Evolutionary conservation across 2,113 vertebrate genomes (phyloP), one percentile per base, ranked within the genome.

Genomic region (Cnemophilus loriae): DNA sequence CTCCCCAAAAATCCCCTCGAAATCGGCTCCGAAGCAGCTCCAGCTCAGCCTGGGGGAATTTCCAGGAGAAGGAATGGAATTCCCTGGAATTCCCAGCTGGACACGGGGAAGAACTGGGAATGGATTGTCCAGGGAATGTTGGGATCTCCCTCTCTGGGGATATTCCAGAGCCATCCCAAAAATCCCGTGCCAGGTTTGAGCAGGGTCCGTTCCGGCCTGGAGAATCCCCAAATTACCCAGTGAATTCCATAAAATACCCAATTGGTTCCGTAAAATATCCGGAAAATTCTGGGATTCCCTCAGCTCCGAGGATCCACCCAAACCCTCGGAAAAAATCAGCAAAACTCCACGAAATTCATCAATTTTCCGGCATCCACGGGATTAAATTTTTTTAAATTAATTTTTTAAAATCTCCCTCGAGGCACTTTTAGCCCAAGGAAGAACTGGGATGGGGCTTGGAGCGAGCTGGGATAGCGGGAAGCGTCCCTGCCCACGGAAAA

Each of bases 341-440:
- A 33, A 42, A 35, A 23, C 2, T 23, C 35, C 20, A 18, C 5
- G 3, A 79, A 47, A 59, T 56, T 11, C 6, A 14, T 10, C 26
- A 1, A 7, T 22, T 33, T 44, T 22, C 49, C 60, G 4, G 5
- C 26, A 60, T 21, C 50, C 9, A 6, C 0, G 0, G 3, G 4
- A 74, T 44, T 35, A 23, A 30, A 16, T 9, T 8, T 24, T 7
- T 20, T n/a, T n/a, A n/a, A n/a, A n/a, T n/a, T n/a, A n/a, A n/a
- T n/a, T n/a, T n/a, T n/a, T n/a, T n/a, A n/a, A n/a, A n/a, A n/a
- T 23, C 11, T 67, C 35, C 17, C 33, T 35, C 4, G 6, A 65
- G n/a, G 37, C 4, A 9, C 26, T 78, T 69, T 47, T 5, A 64
- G 2, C 13, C 17, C 30, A 5, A 47, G 39, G 9, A 46, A n/a